Conservation (phyloP, 2,797 vertebrate genomes). For the Pangasius macronema region DNA sequence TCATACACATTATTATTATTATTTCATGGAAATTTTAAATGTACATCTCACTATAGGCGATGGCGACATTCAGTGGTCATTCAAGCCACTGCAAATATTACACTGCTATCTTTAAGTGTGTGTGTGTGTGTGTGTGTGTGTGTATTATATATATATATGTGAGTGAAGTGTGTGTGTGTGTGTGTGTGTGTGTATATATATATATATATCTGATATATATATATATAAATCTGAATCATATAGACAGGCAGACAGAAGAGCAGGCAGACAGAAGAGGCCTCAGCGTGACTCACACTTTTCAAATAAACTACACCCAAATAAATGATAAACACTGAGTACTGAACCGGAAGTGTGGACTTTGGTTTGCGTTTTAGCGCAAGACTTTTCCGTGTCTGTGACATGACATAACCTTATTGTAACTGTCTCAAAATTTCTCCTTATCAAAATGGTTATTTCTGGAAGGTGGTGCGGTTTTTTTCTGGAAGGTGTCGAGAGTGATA, state of each 20-base stretch:
- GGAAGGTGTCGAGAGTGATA: background rate
- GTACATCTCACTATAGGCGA: background rate
- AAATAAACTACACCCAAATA: slow-evolving; percentile 4
- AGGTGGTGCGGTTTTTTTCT: background rate
- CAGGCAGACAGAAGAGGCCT: no score
- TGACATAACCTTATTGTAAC: background rate
- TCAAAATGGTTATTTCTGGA: background rate
- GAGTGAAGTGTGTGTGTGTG: background rate
- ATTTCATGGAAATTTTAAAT: background rate
- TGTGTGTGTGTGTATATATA: no score
- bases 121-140: no score
- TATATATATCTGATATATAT: background rate
- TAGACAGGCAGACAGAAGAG: background rate
- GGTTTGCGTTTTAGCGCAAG: background rate
- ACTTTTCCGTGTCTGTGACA: background rate
- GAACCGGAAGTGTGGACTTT: background rate
- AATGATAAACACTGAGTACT: background rate
- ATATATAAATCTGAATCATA: background rate
- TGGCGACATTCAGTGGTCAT: slow-evolving; percentile 51
- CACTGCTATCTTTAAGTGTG: background rate
- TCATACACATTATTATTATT: background rate
- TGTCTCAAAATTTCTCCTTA: background rate
- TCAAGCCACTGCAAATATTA: background rate
- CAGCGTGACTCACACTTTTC: background rate
- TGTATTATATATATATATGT: no score